Base-by-base conservation (phyloP, 30 jellyfish, hydroid and myxozoan genomes). In the Aurelia sp. region DNA sequence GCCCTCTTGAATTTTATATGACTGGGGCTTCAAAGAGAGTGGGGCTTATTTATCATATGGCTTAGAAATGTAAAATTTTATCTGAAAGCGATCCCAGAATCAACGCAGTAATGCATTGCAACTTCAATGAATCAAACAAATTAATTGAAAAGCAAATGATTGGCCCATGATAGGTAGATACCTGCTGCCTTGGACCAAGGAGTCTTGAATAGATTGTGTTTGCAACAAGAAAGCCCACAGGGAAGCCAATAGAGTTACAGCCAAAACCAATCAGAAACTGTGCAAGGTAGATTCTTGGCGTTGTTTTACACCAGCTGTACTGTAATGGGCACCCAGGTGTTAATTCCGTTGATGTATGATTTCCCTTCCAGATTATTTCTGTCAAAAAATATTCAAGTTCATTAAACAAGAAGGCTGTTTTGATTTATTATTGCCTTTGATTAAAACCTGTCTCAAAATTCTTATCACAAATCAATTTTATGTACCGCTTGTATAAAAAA, bases 281-380 rank as follows among this genome's bases (percentile, higher is more conserved):
- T 2, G 86, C 71, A 19, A 92, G 72, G 24, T 86, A 58, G 48
- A 92, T 24, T 65, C 75, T 44, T 35, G 98, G 98, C 3, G 98
- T 85, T 44, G 74, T 85, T 17, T 80, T 63, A 75, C 98, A 92
- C 98, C 98, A 92, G 20, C 51, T 62, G 65, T 92, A 92, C 6
- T 47, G 2, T 3, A 47, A 12, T 0, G 97, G 97, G 84, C 98
- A 92, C 21, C 98, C 98, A 20, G 41, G 72, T 19, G 70, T 17
- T 19, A 53, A 20, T 17, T 10, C 82, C 38, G 63, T 15, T 1
- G 20, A 0, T 17, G 71, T 76, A 60, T 40, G 38, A 76, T 76
- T 60, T 59, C 67, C 82, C 16, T 24, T 19, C 65, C n/a, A 16
- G 31, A 72, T 72, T 72, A 31, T 72, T 16, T 72, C 82, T 72